These are phyloP conservation scores for Apis florea DNA, from an alignment of 1,140 invertebrate genomes.

Conservation along the genomic window DNA sequence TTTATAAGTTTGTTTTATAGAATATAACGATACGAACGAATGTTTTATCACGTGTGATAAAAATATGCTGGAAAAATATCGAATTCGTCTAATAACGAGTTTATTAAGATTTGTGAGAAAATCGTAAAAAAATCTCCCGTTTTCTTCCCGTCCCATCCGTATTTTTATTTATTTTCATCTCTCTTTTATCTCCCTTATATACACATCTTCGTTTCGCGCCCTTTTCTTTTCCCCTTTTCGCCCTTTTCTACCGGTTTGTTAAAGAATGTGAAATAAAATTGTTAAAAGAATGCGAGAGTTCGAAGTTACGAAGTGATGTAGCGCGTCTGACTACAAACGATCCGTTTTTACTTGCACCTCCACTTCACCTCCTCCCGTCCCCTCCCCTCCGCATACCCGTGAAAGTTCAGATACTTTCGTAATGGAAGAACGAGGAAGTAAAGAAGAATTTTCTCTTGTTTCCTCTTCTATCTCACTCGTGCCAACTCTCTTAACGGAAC, in stretches of 20 bases:
- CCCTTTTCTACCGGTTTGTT: not conserved
- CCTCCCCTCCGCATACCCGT: not conserved
- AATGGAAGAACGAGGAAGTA: not conserved
- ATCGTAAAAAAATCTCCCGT: no score
- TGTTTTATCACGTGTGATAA: no score
- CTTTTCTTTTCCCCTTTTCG: not conserved
- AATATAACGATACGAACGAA: no score
- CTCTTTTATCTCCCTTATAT: no score
- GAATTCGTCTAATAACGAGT: no score
- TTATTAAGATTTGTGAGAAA: no score
- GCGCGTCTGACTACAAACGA: slow-evolving; percentile 20
- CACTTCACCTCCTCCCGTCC: not conserved
- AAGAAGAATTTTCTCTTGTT: slow-evolving; percentile 12
- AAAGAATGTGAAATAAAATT: not conserved
- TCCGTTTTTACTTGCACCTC: slow-evolving; percentile 14
- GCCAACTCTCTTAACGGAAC: no score
- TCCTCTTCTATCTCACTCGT: not conserved
- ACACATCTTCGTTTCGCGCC: not conserved
- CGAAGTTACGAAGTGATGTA: not conserved
- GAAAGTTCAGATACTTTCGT: slow-evolving; percentile 13
- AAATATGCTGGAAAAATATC: no score
- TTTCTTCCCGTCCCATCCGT: no score
- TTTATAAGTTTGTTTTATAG: no score
- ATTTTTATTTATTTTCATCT: no score
- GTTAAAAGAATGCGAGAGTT: not conserved